phyloP scores from a whole-genome alignment of 1,140 invertebrate species.

The Drosophila repleta region DNA sequence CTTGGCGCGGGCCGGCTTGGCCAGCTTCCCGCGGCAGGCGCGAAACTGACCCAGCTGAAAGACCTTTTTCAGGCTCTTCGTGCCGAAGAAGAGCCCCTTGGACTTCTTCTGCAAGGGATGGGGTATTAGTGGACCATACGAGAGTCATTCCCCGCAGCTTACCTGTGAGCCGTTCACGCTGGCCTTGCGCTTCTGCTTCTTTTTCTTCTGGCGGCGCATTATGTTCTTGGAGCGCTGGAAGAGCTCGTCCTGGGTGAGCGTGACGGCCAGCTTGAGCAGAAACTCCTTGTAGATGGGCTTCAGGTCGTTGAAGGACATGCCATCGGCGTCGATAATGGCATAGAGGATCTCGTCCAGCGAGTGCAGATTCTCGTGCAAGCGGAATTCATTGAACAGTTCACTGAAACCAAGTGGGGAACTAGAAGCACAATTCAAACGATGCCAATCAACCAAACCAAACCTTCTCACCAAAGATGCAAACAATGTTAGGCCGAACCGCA shows the following conservation, averaged over 20 bases:
- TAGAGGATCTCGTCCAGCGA: constrained; percentile 94
- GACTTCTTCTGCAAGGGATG: constrained; percentile 84
- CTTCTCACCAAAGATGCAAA: constrained; percentile 66
- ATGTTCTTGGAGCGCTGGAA: constrained; percentile 95
- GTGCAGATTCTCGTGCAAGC: constrained; percentile 92
- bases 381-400: constrained; percentile 92
- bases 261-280: constrained; percentile 92
- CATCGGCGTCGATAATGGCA: constrained; percentile 94
- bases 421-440: constrained; percentile 82
- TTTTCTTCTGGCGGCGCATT: constrained; percentile 92
- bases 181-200: constrained; percentile 85
- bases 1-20: constrained; percentile 48
- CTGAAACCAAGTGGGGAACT: constrained; percentile 92
- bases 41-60: constrained; percentile 80
- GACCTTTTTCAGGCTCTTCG: constrained; percentile 85
- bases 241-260: constrained; percentile 94
- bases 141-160: not conserved
- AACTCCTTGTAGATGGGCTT: constrained; percentile 96
- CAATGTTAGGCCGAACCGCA: constrained; percentile 46
- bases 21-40: constrained; percentile 71
- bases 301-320: constrained; percentile 96
- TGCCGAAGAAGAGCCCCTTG: constrained; percentile 85
- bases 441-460: constrained; percentile 77
- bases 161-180: constrained; percentile 78
- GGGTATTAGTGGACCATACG: not conserved